These are phyloP conservation scores for Drosophila bocqueti DNA, from an alignment of 1,140 invertebrate genomes.

Conservation along the genomic window DNA sequence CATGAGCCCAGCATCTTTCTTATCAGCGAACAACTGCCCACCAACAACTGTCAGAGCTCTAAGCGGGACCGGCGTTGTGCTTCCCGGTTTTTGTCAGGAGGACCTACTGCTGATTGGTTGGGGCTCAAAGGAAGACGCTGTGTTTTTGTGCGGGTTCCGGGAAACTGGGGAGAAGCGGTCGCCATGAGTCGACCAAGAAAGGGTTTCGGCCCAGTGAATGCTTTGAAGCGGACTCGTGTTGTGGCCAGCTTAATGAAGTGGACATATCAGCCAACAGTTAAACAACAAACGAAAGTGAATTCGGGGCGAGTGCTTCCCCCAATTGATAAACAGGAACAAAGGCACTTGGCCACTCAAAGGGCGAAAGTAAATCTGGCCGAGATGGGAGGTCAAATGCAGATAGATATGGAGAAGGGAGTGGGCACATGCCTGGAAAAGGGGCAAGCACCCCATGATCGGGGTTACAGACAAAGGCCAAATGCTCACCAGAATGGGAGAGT, in stretches of 20 bases:
- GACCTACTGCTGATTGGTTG: slow-evolving; percentile 11
- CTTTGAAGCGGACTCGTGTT: slow-evolving; percentile 64
- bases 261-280: slow-evolving; percentile 61
- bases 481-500: neutral
- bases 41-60: slow-evolving; percentile 10
- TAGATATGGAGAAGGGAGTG: slow-evolving; percentile 12
- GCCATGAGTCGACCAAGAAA: slow-evolving; percentile 26
- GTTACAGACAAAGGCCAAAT: neutral
- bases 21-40: slow-evolving; percentile 2
- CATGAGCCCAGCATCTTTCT: slow-evolving; percentile 15
- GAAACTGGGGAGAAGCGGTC: slow-evolving; percentile 11
- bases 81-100: slow-evolving; percentile 15
- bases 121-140: slow-evolving; percentile 10
- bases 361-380: slow-evolving; percentile 10
- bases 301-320: slow-evolving; percentile 7
- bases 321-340: slow-evolving; percentile 53
- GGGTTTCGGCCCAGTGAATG: slow-evolving; percentile 20
- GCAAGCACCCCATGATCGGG: neutral
- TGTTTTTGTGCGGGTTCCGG: slow-evolving; percentile 37
- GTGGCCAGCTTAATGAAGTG: slow-evolving; percentile 74
- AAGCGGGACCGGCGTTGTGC: slow-evolving; percentile 2
- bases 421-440: slow-evolving; percentile 4
- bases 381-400: slow-evolving; percentile 46
- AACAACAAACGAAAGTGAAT: slow-evolving; percentile 20
- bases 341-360: slow-evolving; percentile 4